Conservation (phyloP, 2,113 vertebrate species). For the Atrichornis clamosus region DNA sequence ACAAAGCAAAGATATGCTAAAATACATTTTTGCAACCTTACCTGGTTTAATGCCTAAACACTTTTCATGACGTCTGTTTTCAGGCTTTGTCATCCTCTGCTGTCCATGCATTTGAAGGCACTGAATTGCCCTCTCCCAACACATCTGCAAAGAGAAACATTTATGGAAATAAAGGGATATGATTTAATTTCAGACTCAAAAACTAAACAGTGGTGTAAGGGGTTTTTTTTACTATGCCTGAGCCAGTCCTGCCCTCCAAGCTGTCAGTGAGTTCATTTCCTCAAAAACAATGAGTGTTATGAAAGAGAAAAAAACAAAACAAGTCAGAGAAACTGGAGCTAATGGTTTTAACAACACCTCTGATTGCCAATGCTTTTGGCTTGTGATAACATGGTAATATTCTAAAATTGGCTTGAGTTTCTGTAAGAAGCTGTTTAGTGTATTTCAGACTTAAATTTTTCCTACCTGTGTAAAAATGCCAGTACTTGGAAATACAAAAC, state of each 20-base stretch:
- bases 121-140: not conserved
- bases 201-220: not conserved
- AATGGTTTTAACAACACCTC: constrained; percentile 18
- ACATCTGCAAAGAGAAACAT: not conserved
- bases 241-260: constrained; percentile 28
- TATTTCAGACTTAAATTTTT: constrained; percentile 1
- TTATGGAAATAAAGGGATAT: not conserved
- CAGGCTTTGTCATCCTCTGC: not conserved
- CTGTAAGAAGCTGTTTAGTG: not conserved
- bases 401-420: constrained; percentile 1
- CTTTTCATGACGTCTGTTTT: not conserved
- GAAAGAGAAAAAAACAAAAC: not conserved
- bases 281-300: constrained; percentile 8
- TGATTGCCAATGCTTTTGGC: constrained; percentile 39
- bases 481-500: not conserved
- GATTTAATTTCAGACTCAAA: constrained; percentile 5
- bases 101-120: not conserved
- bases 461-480: not conserved
- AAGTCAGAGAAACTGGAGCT: not conserved
- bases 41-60: not conserved
- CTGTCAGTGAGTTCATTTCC: not conserved
- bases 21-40: not conserved
- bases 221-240: not conserved
- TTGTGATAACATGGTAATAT: not conserved
- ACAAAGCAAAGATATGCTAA: not conserved